phyloP scores from a whole-genome alignment of 2,797 vertebrate species.

The Spheniscus humboldti region DNA sequence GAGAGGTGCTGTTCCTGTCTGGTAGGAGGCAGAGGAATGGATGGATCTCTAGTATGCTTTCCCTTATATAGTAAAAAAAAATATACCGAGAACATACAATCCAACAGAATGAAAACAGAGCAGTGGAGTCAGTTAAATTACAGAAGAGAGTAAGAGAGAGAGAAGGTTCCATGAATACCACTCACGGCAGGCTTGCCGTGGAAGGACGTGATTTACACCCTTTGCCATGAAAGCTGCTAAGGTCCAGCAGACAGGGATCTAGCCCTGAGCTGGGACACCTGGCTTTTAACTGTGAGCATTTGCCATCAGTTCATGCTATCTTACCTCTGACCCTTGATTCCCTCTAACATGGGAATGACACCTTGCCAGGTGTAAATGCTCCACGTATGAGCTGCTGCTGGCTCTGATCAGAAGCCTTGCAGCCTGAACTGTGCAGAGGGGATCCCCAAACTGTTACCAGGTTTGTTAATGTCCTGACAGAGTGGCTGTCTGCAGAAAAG shows the following conservation, averaged over 20 bases:
- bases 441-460: neutral
- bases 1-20: constrained; percentile 41
- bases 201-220: neutral
- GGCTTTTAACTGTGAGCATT: neutral
- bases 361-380: neutral
- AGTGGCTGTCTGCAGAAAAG: neutral
- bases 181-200: accelerated
- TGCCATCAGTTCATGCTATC: neutral
- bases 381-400: neutral
- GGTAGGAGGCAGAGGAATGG: neutral
- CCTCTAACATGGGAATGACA: neutral
- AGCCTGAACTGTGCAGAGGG: neutral
- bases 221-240: neutral
- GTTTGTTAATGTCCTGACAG: neutral
- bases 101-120: neutral
- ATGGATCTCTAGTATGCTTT: neutral
- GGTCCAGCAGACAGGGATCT: neutral
- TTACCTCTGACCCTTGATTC: neutral
- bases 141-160: neutral
- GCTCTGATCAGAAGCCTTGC: neutral
- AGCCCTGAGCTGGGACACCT: neutral
- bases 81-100: neutral
- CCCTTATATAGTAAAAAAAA: constrained; percentile 56
- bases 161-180: neutral
- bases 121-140: neutral